Evolutionary conservation across 1,140 invertebrate species (phyloP).

Genomic region (Anastatus disparis): DNA sequence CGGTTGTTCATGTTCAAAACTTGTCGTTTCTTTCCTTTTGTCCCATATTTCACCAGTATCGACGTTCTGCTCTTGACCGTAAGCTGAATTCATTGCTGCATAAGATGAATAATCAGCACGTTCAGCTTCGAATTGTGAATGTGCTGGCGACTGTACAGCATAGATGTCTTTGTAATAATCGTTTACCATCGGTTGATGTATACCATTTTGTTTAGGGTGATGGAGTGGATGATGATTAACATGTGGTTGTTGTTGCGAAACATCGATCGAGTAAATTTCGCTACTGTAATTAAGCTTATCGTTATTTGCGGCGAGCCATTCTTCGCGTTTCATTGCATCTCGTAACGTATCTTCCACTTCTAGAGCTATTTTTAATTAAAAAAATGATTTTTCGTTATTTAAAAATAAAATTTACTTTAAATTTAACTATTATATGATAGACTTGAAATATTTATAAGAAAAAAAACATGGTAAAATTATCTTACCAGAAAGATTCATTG

Average conservation of each 20-base stretch:
- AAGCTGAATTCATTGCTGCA: constrained; percentile 51
- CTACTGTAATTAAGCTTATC: constrained; percentile 59
- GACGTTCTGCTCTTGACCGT: constrained; percentile 65
- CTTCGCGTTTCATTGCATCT: constrained; percentile 57
- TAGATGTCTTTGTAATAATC: constrained; percentile 64
- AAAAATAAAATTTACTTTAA: not conserved
- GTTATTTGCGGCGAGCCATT: constrained; percentile 51
- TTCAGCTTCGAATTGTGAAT: constrained; percentile 58
- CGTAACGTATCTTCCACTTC: constrained; percentile 56
- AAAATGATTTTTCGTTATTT: not conserved
- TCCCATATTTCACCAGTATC: constrained; percentile 66
- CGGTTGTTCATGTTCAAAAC: constrained; percentile 75
- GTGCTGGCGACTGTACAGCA: constrained; percentile 49
- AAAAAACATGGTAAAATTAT: not conserved
- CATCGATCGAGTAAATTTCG: constrained; percentile 60
- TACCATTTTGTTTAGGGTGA: constrained; percentile 62
- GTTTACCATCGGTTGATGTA: constrained; percentile 37
- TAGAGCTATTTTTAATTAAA: constrained; percentile 34
- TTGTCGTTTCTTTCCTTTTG: constrained; percentile 74
- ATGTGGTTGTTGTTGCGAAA: constrained; percentile 49
- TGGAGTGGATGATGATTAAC: not conserved
- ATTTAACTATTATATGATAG: not conserved
- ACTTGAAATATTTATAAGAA: not conserved
- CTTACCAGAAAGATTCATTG: constrained; percentile 47
- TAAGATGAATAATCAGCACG: constrained; percentile 61